Base-by-base conservation (phyloP, 2,113 vertebrate species). In the Chaenogobius annularis region DNA sequence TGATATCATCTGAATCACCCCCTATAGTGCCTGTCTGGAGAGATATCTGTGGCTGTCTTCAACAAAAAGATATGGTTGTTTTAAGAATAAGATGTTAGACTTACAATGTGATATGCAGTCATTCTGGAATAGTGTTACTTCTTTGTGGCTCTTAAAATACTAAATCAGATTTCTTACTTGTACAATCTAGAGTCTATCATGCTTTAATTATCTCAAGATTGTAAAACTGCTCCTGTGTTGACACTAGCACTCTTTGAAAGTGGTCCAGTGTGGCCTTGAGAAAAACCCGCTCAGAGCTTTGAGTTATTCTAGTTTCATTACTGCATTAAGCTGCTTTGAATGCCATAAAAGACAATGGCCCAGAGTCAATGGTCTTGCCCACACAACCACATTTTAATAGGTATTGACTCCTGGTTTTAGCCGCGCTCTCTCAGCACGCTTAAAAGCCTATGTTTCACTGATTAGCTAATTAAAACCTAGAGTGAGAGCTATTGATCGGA, bases 401-500 rank as follows among this genome's bases (percentile, higher is more conserved):
- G 73, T 91, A 92, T 91, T 87, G 92, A 93, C 71, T 37, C 12
- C 74, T 31, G 73, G 79, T 75, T 90, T 90, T 80, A 88, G 81
- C 79, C 48, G 20, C 54, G 54, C 81, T 84, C 83, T 86, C 78
- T 74, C 85, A 69, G 78, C 85, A 43, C 67, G 78, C 81, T 91
- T 91, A 91, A 93, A 92, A 90, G 88, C 87, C 77, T 87, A 83
- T 89, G 91, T 91, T 89, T 75, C 72, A 87, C 86, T 92, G 88
- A 91, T 92, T 89, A 89, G 87, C 91, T 90, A 89, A 91, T 92
- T 91, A 93, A 91, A 92, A 86, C 88, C 75, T 68, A 63, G 79
- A 92, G 87, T 47, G 61, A 81, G 77, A 76, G 81, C 82, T 72
- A 93, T 93, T 14, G 91, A 93, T 88, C 75, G 50, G 75, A 82